Base-by-base conservation (phyloP, 1,140 invertebrate species). In the Procambarus clarkii region DNA sequence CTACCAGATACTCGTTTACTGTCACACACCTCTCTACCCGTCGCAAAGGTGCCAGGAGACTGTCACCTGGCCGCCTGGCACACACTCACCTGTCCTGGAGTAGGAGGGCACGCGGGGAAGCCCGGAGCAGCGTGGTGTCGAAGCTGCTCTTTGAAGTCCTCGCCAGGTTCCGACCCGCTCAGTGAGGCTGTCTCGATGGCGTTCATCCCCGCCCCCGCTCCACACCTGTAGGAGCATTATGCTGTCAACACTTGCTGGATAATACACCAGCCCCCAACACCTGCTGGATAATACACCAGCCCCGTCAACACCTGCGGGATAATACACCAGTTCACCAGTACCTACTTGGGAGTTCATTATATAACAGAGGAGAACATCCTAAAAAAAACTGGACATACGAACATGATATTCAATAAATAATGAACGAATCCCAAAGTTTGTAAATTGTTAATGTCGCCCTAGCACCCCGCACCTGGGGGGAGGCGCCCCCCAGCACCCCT, bases 101-200 rank as follows among this genome's bases (percentile, higher is more conserved):
- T 91, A 91, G 4, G 90, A 91, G 3, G 90, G 90, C 0, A 91
- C 90, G 18, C 90, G 54, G 79, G 90, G 21, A 91, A 91, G 69
- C 46, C 54, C n/a, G 71, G 21, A 13, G 60, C 69, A 4, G 78
- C 58, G 48, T 82, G 90, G 64, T 87, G 90, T 44, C 54, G 24
- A 45, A 91, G 15, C 15, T 91, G 90, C 15, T 91, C 90, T 21
- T 77, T 81, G 48, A 91, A 91, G 5, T 82, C 84, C 46, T 91
- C 90, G 7, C 90, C 90, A 46, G 90, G 90, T 60, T 91, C 90
- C 2, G 90, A 91, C 15, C 90, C 90, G 46, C 90, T 91, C 4
- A 87, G 69, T 11, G 90, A 91, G 45, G 90, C 90, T 5, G 90
- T 87, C 21, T 91, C 90, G 0, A 91, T 91, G 64, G 90, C 90